Percentiles rank a stretch among this genome's conserved stretches.
Evolutionary conservation across 2,888 invertebrate species (phyloP).

Genomic region (Oasisia sp.): DNA sequence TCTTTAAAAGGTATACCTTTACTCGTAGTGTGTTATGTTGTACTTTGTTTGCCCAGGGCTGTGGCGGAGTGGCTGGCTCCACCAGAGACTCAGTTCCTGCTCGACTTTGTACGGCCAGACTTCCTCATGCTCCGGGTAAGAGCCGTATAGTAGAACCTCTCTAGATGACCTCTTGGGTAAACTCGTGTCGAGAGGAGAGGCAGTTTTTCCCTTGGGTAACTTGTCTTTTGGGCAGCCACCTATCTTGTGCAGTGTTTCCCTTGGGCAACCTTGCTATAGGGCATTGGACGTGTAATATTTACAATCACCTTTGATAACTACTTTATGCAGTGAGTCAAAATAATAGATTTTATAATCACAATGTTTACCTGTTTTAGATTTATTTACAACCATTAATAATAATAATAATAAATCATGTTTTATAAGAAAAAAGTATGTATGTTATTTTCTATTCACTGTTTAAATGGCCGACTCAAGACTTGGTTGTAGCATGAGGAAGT

Average conservation of each 20-base stretch:
- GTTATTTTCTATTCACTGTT: not conserved
- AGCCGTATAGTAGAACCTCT: not conserved
- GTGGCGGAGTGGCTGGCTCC: constrained; percentile 91
- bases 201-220: too few relatives aligned
- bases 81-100: constrained; percentile 87
- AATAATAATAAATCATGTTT: too few relatives aligned
- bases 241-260: too few relatives aligned
- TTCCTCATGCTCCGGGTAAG: constrained; percentile 79
- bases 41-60: constrained; percentile 68
- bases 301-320: not conserved
- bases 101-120: constrained; percentile 93
- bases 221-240: too few relatives aligned
- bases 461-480: not conserved
- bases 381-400: too few relatives aligned
- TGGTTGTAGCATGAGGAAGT: too few relatives aligned
- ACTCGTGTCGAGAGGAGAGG: too few relatives aligned
- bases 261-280: too few relatives aligned
- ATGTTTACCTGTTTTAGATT: not conserved
- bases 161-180: too few relatives aligned
- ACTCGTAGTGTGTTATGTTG: not conserved
- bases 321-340: not conserved
- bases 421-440: not conserved
- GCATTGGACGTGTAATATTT: not conserved
- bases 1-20: too few relatives aligned
- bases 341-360: not conserved